Conservation (phyloP, 2,888 invertebrate species). For the Heliothis peltigera region DNA sequence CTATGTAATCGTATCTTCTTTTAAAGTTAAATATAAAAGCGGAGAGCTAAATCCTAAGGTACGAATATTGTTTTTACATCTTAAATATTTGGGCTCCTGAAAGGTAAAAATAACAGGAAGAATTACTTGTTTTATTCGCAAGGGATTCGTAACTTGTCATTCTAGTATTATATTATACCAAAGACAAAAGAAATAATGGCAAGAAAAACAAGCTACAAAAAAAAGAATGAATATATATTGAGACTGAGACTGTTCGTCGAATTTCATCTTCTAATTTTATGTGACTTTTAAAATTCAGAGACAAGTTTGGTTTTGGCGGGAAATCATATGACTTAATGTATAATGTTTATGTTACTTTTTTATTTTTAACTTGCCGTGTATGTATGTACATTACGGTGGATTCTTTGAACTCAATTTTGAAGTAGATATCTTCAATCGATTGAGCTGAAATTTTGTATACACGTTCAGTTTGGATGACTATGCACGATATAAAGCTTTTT, state of each 20-base stretch:
- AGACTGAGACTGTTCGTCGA: background rate
- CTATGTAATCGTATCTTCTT: too few relatives aligned
- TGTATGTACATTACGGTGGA: too few relatives aligned
- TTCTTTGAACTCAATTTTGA: too few relatives aligned
- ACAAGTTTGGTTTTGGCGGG: conserved; percentile 1
- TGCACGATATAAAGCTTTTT: too few relatives aligned
- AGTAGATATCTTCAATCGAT: too few relatives aligned
- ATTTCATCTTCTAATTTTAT: conserved; percentile 13
- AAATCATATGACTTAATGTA: background rate
- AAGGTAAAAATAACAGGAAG: conserved; percentile 20
- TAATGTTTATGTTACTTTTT: background rate
- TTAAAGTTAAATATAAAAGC: conserved; percentile 7
- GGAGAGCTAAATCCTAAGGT: background rate
- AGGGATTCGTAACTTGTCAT: conserved; percentile 50
- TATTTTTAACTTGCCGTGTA: too few relatives aligned
- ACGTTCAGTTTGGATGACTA: too few relatives aligned
- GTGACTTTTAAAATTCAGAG: conserved; percentile 4
- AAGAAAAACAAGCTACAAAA: conserved; percentile 30
- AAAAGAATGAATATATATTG: conserved; percentile 10
- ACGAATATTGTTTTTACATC: conserved; percentile 30
- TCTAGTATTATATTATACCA: conserved; percentile 40
- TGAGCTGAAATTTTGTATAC: too few relatives aligned
- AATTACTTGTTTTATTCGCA: conserved; percentile 34
- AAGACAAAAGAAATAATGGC: conserved; percentile 33
- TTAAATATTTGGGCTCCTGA: conserved; percentile 34